Evolutionary conservation across 2,888 invertebrate genomes (phyloP).

Genomic region (Orchesella flavescens): DNA sequence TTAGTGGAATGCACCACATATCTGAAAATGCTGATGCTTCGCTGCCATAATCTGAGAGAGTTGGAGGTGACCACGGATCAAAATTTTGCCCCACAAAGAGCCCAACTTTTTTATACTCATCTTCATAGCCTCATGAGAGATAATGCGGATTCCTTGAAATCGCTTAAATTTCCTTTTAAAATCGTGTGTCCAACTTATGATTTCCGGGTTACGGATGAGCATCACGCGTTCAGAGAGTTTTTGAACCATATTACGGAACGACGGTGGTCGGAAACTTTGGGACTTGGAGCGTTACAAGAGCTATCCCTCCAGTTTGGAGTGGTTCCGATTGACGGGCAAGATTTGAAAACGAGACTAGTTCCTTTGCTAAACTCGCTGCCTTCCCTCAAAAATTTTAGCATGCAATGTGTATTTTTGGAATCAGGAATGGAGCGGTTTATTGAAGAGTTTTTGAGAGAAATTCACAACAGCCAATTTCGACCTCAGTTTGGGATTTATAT

Average conservation of each 20-base stretch:
- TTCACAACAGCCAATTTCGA: conserved; percentile 20
- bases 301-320: conserved; percentile 68
- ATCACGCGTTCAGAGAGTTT: conserved; percentile 69
- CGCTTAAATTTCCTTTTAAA: conserved; percentile 68
- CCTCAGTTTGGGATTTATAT: conserved; percentile 65
- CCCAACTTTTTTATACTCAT: conserved; percentile 63
- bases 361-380: conserved; percentile 64
- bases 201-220: conserved; percentile 68
- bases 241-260: conserved; percentile 62
- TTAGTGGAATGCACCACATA: conserved; percentile 69
- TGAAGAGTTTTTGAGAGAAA: conserved; percentile 49
- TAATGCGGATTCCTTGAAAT: conserved; percentile 55
- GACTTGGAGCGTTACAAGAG: conserved; percentile 52
- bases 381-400: conserved; percentile 46
- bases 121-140: conserved; percentile 55
- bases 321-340: conserved; percentile 67
- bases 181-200: conserved; percentile 67
- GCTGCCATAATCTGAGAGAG: conserved; percentile 57
- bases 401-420: conserved; percentile 67
- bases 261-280: conserved; percentile 61
- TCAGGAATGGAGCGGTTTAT: conserved; percentile 60
- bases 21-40: conserved; percentile 65
- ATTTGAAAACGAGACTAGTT: conserved; percentile 64
- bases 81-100: conserved; percentile 68
- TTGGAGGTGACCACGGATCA: conserved; percentile 70